A percentile compares a stretch with the other conserved stretches of the same genome.
phyloP scores from a whole-genome alignment of 2,888 invertebrate species.

The Eutolmus rufibarbis region DNA sequence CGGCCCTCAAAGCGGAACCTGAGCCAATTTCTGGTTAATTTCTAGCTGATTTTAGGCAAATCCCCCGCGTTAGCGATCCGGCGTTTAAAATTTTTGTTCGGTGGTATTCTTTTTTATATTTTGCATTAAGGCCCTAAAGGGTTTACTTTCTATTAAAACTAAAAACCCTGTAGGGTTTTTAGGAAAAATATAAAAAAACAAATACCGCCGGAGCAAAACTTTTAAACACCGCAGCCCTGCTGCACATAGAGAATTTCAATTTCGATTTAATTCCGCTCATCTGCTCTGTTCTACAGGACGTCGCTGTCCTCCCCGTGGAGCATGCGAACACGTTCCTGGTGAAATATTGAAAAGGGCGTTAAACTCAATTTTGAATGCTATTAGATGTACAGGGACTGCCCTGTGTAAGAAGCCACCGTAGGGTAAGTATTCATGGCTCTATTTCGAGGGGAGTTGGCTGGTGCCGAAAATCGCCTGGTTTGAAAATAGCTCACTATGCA shows the following conservation, averaged over 20 bases:
- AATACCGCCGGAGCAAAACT: no score
- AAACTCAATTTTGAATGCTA: constrained; percentile 24
- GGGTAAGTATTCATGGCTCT: background rate
- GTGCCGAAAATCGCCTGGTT: background rate
- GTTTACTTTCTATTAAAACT: no score
- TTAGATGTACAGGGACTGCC: background rate
- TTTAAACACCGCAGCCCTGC: background rate
- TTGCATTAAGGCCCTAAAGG: no score
- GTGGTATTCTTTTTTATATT: no score
- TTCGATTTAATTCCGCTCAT: constrained; percentile 6
- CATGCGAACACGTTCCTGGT: background rate
- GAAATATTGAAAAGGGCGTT: constrained; percentile 31
- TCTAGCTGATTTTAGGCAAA: no score
- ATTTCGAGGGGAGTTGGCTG: background rate
- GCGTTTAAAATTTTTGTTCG: no score
- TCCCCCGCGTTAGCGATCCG: no score
- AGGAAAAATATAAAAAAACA: no score
- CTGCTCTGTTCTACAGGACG: background rate
- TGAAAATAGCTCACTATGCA: background rate
- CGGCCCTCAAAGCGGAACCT: no score
- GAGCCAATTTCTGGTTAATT: no score
- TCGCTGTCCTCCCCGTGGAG: background rate
- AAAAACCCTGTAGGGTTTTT: no score
- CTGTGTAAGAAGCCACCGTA: background rate
- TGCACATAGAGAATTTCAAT: background rate